A percentile compares a stretch with the other conserved stretches of the same genome.
phyloP scores from a whole-genome alignment of 2,888 invertebrate species.

The Deilephila porcellus region DNA sequence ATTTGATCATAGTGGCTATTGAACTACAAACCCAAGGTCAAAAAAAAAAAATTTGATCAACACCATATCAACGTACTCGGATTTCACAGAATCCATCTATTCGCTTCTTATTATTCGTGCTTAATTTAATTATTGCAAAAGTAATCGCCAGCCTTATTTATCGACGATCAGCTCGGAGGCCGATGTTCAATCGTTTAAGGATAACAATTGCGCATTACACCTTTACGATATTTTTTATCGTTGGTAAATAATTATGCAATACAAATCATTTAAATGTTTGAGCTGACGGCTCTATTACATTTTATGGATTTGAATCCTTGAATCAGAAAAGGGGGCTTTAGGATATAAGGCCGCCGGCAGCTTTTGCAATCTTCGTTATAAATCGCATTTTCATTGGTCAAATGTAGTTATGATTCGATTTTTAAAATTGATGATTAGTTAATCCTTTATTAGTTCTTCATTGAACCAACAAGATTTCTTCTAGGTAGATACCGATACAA shows the following conservation, averaged over 20 bases:
- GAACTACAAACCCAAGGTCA: too few species aligned
- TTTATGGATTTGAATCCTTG: too few species aligned
- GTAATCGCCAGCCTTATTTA: conserved; percentile 1
- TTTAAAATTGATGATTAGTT: too few species aligned
- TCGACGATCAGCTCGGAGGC: not conserved
- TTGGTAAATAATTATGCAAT: not conserved
- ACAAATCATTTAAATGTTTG: not conserved
- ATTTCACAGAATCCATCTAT: too few species aligned
- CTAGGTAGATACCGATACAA: too few species aligned
- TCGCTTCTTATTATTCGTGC: not conserved
- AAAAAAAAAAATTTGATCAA: too few species aligned
- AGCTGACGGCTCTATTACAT: not conserved
- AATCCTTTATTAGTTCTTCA: not conserved
- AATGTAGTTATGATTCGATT: too few species aligned
- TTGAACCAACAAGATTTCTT: not conserved
- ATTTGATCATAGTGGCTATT: too few species aligned
- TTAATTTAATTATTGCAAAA: conserved; percentile 14
- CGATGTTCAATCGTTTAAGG: conserved; percentile 10
- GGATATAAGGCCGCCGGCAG: too few species aligned
- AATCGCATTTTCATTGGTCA: not conserved
- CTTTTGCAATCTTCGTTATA: not conserved
- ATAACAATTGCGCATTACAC: conserved; percentile 21
- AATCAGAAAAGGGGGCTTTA: too few species aligned
- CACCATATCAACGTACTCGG: too few species aligned
- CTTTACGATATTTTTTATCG: not conserved